Conservation (phyloP, 2,888 invertebrate species). For the Athetis lepigone region DNA sequence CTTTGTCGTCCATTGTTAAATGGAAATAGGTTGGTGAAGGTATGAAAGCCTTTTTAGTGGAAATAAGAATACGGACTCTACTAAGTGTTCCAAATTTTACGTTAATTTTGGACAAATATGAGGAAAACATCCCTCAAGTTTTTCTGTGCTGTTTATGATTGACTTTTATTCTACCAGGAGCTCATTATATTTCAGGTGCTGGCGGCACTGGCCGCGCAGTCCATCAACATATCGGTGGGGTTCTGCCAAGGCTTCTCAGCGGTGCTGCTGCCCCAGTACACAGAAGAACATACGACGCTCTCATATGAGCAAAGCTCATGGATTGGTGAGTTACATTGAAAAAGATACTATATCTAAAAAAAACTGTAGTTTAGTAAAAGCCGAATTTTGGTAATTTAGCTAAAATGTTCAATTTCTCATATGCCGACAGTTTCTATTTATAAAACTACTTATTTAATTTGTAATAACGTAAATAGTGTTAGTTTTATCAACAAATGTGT, state of each 20-base stretch:
- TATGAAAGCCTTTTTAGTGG: background rate
- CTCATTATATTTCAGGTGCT: constrained; percentile 89
- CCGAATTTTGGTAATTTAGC: too few relatives aligned
- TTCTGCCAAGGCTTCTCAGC: constrained; percentile 94
- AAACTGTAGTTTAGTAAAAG: too few relatives aligned
- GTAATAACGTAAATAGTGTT: constrained; percentile 24
- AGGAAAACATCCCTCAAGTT: background rate
- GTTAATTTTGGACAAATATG: background rate
- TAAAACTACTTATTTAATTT: constrained; percentile 10
- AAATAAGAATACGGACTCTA: background rate
- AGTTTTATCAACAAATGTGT: constrained; percentile 20
- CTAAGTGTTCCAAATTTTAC: background rate
- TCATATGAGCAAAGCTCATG: constrained; percentile 92
- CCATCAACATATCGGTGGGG: constrained; percentile 94
- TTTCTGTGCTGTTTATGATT: background rate
- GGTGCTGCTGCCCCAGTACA: constrained; percentile 93
- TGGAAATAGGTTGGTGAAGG: too few relatives aligned
- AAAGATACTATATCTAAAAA: too few relatives aligned
- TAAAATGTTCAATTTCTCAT: too few relatives aligned
- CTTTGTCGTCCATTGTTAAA: too few relatives aligned
- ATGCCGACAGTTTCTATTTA: too few relatives aligned
- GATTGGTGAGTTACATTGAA: constrained; percentile 91
- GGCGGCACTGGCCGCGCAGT: constrained; percentile 93
- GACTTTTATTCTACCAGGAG: constrained; percentile 59
- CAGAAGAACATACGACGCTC: constrained; percentile 88